phyloP scores from a whole-genome alignment of 2,797 vertebrate genomes.

The Oceanodroma leucorhoa region DNA sequence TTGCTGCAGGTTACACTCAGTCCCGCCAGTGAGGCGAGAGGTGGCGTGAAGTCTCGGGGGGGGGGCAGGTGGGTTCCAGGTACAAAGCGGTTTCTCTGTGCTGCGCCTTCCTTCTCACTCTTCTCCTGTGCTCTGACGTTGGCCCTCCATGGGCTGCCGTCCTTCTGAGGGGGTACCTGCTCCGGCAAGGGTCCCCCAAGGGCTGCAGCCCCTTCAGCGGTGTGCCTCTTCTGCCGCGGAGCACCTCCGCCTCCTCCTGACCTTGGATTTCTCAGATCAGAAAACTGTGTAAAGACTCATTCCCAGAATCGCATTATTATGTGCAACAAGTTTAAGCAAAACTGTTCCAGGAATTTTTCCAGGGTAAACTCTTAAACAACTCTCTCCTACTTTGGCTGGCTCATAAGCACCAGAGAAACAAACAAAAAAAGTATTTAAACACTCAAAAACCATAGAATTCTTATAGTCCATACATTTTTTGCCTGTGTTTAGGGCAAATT shows the following conservation, averaged over 20 bases:
- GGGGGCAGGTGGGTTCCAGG: background rate
- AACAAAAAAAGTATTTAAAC: background rate
- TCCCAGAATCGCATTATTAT: background rate
- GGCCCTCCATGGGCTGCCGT: background rate
- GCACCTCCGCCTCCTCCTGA: background rate
- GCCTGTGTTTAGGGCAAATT: background rate
- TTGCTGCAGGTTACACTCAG: background rate
- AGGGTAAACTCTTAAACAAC: background rate
- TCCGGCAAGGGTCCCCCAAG: background rate
- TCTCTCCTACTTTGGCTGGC: background rate
- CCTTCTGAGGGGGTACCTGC: background rate
- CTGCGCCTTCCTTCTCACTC: background rate
- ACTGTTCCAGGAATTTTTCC: background rate
- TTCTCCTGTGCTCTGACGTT: background rate
- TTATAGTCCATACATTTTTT: background rate
- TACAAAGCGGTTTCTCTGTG: background rate
- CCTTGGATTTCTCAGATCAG: background rate
- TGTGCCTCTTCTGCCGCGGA: background rate
- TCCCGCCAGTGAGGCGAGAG: background rate
- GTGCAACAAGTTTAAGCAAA: background rate
- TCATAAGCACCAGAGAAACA: background rate
- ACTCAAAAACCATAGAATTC: background rate
- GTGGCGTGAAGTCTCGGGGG: accelerated
- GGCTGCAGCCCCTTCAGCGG: background rate
- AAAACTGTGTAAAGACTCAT: background rate